Conservation (phyloP, 1,140 invertebrate genomes). For the Megalonaias nervosa region DNA sequence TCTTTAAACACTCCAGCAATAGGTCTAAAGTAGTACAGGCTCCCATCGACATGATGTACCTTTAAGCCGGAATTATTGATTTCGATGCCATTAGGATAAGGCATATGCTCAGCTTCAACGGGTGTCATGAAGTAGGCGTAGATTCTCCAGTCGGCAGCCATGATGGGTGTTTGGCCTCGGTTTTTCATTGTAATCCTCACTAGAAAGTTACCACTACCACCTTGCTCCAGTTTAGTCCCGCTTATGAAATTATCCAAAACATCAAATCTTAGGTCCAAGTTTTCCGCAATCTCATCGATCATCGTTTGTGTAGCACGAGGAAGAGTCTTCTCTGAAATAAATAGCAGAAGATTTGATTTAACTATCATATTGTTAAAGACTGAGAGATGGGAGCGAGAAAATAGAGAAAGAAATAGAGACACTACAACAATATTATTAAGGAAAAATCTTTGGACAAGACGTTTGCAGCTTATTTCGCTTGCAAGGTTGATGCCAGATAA, state of each 20-base stretch:
- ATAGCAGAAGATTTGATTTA: too few species aligned
- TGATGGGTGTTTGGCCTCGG: background rate
- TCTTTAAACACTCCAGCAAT: background rate
- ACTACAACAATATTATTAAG: too few species aligned
- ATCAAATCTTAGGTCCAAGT: too few species aligned
- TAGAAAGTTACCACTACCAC: constrained; percentile 1
- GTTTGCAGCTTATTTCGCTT: too few species aligned
- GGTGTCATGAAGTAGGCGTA: constrained; percentile 25
- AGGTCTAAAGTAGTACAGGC: constrained; percentile 24
- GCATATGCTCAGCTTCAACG: constrained; percentile 1
- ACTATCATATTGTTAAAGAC: too few species aligned
- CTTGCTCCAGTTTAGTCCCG: background rate
- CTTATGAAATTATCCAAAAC: constrained; percentile 14
- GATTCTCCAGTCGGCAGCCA: constrained; percentile 9
- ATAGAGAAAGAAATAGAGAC: too few species aligned
- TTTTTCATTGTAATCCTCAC: constrained; percentile 6
- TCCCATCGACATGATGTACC: constrained; percentile 19
- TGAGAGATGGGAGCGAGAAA: too few species aligned
- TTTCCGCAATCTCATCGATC: too few species aligned
- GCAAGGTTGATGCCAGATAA: too few species aligned
- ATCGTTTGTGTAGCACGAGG: too few species aligned
- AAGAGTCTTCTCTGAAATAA: too few species aligned
- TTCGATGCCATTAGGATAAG: constrained; percentile 17
- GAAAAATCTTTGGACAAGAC: too few species aligned
- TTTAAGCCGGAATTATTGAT: constrained; percentile 16